These are phyloP conservation scores for Pygmarrhopalites habei DNA, from an alignment of 1,140 invertebrate species.

Conservation along the genomic window DNA sequence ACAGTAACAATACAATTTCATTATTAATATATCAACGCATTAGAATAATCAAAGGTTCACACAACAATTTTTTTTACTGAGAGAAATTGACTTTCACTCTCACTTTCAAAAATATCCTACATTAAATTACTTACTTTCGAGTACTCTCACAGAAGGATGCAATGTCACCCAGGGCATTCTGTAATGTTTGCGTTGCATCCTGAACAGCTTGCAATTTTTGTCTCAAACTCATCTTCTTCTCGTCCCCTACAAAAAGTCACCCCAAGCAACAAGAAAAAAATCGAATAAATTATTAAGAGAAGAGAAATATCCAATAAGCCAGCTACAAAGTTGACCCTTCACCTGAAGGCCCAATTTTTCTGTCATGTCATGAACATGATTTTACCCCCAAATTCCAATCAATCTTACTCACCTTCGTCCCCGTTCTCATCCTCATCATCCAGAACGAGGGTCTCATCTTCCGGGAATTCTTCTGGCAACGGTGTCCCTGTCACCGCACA, in stretches of 20 bases:
- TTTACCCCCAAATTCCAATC: too few species aligned
- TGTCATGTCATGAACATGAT: too few species aligned
- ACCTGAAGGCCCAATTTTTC: too few species aligned
- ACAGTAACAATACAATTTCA: slow-evolving; percentile 44
- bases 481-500: slow-evolving; percentile 42
- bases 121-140: slow-evolving; percentile 72
- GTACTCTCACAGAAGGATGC: slow-evolving; percentile 85
- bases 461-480: slow-evolving; percentile 53
- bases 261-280: too few species aligned
- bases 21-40: background rate
- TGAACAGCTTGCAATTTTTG: slow-evolving; percentile 89
- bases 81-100: background rate
- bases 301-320: too few species aligned
- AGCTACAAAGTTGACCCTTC: too few species aligned
- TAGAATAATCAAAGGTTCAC: too few species aligned
- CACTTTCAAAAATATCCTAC: too few species aligned
- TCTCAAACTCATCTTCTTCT: slow-evolving; percentile 92
- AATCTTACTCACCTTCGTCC: slow-evolving; percentile 42
- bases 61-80: background rate
- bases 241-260: too few species aligned
- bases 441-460: slow-evolving; percentile 47
- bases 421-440: slow-evolving; percentile 42
- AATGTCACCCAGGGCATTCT: slow-evolving; percentile 86
- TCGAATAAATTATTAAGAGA: too few species aligned
- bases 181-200: slow-evolving; percentile 88